Base-by-base conservation (phyloP, 2,888 invertebrate species). In the Ormyrus labotus region DNA sequence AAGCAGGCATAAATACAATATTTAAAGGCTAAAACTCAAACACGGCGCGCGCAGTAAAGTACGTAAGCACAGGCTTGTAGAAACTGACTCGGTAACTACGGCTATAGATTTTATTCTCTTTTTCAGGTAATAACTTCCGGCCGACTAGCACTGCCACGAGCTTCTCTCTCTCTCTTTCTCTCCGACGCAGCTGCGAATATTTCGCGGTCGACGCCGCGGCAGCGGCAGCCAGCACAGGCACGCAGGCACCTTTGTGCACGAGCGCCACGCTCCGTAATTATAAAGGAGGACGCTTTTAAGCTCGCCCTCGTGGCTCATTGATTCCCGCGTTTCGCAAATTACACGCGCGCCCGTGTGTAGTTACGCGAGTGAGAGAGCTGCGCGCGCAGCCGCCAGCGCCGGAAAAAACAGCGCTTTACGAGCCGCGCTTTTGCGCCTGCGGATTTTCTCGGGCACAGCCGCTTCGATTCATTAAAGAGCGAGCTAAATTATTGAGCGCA, bases 91-190 rank as follows among this genome's bases (percentile, higher is more conserved):
- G 64, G 60, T 61, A 69, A 74, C 73, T 48, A 19, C 55, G 34
- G 13, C 69, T 63, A 74, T 64, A 69, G 79, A 76, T 71, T 71
- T 64, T 65, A 78, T 78, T 81, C 81, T 71, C 57, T 75, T 75
- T 81, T 81, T 75, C 78, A 81, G 81, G 72, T 81, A 81, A 78
- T 78, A 81, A 81, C 75, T 81, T 81, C 81, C 81, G 81, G 71
- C 45, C 64, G 64, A 47, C 69, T 58, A 60, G 65, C 68, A 69
- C 73, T 48, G 34, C 34, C 34, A 34, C 34, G 34, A 34, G 34
- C 4, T 34, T 34, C 34, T 34, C 34, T 34, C 34, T 19, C 19
- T 19, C 19, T 19, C 34, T 34, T 34, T 34, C 34, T 34, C 34
- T 34, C 34, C 3, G 34, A 0, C 61, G n/a, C 19, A 57, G n/a